Conservation (phyloP, 1,140 invertebrate genomes). For the Riptortus pedestris region DNA sequence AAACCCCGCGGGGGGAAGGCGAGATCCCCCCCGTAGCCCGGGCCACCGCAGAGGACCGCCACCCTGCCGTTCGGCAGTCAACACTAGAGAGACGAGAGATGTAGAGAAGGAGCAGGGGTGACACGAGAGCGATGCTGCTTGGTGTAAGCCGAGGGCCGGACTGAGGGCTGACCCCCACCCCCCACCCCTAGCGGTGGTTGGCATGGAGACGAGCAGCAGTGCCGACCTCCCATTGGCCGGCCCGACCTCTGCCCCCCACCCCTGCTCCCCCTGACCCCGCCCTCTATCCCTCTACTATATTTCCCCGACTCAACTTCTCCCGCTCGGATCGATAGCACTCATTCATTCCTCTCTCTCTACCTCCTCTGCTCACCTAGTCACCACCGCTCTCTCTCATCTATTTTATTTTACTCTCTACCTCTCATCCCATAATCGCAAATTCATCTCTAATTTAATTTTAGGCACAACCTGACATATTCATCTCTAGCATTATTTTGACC, state of each 20-base stretch:
- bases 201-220: constrained; percentile 13
- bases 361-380: not conserved
- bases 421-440: too few species aligned
- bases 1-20: constrained; percentile 52
- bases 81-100: not conserved
- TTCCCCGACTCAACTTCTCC: constrained; percentile 15
- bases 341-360: not conserved
- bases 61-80: constrained; percentile 19
- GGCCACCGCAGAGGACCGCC: constrained; percentile 37
- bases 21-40: constrained; percentile 34
- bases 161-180: constrained; percentile 9
- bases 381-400: too few species aligned
- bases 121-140: not conserved
- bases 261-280: constrained; percentile 17
- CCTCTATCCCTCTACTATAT: constrained; percentile 19
- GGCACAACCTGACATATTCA: too few species aligned
- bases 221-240: constrained; percentile 21
- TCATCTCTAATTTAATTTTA: too few species aligned
- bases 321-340: constrained; percentile 18
- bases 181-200: constrained; percentile 15
- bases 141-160: constrained; percentile 7
- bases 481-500: too few species aligned
- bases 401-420: too few species aligned
- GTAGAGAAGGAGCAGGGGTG: not conserved
- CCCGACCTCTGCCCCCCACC: constrained; percentile 25